phyloP scores from a whole-genome alignment of 2,113 vertebrate species.

The Corynorhinus townsendii region DNA sequence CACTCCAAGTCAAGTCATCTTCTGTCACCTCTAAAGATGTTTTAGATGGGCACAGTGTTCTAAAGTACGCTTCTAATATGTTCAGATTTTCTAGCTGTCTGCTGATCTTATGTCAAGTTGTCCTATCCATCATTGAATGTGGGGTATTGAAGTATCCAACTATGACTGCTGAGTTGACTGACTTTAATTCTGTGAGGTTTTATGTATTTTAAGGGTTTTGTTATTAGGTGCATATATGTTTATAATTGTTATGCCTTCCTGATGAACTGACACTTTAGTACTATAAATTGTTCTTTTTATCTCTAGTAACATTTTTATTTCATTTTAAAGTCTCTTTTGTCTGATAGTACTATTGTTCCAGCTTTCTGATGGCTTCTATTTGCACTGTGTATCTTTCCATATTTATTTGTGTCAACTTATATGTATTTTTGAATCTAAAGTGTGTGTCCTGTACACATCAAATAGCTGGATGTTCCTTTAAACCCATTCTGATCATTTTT shows the following conservation, averaged over 20 bases:
- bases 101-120: neutral
- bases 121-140: neutral
- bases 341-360: neutral
- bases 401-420: neutral
- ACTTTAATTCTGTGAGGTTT: neutral
- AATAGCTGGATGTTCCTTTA: neutral
- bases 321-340: neutral
- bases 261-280: neutral
- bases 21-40: neutral
- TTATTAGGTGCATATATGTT: neutral
- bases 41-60: neutral
- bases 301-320: neutral
- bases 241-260: neutral
- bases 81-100: neutral
- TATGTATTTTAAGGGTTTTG: neutral
- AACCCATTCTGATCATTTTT: neutral
- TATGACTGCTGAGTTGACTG: neutral
- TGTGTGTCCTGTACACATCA: neutral
- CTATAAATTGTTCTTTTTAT: neutral
- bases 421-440: neutral
- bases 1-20: too few relatives aligned
- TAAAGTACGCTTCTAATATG: neutral
- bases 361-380: neutral
- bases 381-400: neutral
- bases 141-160: neutral